Base-by-base conservation (phyloP, 2,888 invertebrate species). In the Parnassius mnemosyne region DNA sequence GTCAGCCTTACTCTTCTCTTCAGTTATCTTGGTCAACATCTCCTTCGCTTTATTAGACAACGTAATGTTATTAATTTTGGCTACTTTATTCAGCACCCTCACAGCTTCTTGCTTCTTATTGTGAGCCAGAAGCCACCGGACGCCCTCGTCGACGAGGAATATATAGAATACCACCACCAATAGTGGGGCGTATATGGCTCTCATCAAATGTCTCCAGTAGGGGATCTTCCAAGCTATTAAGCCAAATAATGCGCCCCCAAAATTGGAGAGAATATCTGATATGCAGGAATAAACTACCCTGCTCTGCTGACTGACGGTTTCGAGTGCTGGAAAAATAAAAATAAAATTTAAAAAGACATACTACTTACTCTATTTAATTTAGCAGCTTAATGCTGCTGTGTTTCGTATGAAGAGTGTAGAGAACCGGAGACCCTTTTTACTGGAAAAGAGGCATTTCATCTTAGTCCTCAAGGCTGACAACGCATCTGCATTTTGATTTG, bases 101-200 rank as follows among this genome's bases (percentile, higher is more conserved):
- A 94, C 93, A 0, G 95, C 96, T 71, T 95, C 93, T 20, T 94
- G 92, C 57, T 93, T 92, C 71, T 93, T 92, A 59, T 94, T 93
- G 74, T 95, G 94, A 0, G 94, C 94, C 5, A 96, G 79, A n/a
- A 96, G 91, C 97, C 97, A 97, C 67, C 96, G 91, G 34, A 95
- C 93, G 1, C 95, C 95, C 80, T 96, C 96, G 3, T 96, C 95
- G n/a, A 95, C 85, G 9, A 95, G 78, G 92, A 95, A 95, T 65
- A 94, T 93, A 76, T 95, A 95, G 64, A 93, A 88, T 34, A 96
- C 84, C 34, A 95, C 93, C 0, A 95, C 81, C 3, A 96, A 81
- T 0, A 95, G 93, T 0, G 96, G 96, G 0, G 93, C 91, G 76
- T 96, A 96, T 59, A 95, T 91, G 47, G 94, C 93, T 46, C 95